Evolutionary conservation across 2,888 invertebrate species (phyloP), one percentile per base, ranked within the genome.

Genomic region (Tenodera sinensis): DNA sequence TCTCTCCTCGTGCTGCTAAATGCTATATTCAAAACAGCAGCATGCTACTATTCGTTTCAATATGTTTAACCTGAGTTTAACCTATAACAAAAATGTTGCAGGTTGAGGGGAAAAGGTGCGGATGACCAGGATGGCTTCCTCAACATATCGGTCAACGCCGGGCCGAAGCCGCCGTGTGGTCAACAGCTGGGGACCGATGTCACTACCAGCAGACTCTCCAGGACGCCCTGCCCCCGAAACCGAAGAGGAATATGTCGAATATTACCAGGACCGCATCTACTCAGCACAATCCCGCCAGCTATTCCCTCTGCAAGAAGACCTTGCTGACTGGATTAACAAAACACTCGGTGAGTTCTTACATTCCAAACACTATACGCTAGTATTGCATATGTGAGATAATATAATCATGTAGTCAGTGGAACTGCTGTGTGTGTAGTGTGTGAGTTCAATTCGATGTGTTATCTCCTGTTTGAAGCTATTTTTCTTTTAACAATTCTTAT

Each of bases 261-360:
- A 95, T 92, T 96, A 96, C 93, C 95, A 96, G 92, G 96, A 96
- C 93, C 95, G 96, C 92, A 96, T 97, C 91, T 95, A 96, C 92
- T 95, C 96, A 92, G 96, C 96, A 90, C 97, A 97, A 93, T 96
- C 96, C 93, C 94, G 96, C 88, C 97, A 97, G 93, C 94, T 98
- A 92, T 96, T 96, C 92, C 97, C 97, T 0, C 94, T 98, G 91
- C 97, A 97, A 93, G 97, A 98, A 93, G 98, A 98, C 93, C 94
- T 98, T 89, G 97, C 97, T 12, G 97, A 97, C 91, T 98, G 98
- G 98, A 96, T 98, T 91, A 97, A 97, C 93, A 97, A 97, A 93
- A 96, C 96, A 89, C 94, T 97, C 91, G 97, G 98, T 97, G 92
- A 95, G 96, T 95, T 2, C 4, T 30, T 25, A 20, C 0, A 71